Percentiles rank a stretch among this genome's conserved stretches.
Evolutionary conservation across 2,797 vertebrate genomes (phyloP).

Genomic region (Hypotaenidia philippensis): DNA sequence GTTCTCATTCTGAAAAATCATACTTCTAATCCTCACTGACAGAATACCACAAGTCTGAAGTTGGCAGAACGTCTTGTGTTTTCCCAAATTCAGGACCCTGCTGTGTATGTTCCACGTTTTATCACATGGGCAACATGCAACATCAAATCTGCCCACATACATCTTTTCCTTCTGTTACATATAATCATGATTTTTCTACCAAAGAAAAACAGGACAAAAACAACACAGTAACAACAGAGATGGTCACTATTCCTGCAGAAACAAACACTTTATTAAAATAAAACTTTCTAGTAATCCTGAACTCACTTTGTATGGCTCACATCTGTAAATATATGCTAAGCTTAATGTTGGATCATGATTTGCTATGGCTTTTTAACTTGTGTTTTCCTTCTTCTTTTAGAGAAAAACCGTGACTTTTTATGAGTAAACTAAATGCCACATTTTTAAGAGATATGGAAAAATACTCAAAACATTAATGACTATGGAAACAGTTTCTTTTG

Average conservation of each 20-base stretch:
- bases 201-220: neutral
- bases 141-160: neutral
- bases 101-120: neutral
- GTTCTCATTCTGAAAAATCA: neutral
- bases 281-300: neutral
- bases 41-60: neutral
- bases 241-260: neutral
- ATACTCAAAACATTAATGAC: neutral
- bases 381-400: neutral
- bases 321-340: neutral
- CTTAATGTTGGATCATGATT: neutral
- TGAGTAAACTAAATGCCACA: neutral
- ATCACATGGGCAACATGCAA: neutral
- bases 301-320: neutral
- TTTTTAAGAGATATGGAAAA: neutral
- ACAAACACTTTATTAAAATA: neutral
- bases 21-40: neutral
- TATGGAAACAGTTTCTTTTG: neutral
- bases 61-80: accelerated
- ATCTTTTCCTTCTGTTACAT: neutral
- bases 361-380: neutral
- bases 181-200: neutral
- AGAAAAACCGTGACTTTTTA: neutral
- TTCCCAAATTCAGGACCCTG: neutral
- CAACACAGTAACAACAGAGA: neutral